phyloP scores from a whole-genome alignment of 1,140 invertebrate genomes.

The Hyles euphorbiae region DNA sequence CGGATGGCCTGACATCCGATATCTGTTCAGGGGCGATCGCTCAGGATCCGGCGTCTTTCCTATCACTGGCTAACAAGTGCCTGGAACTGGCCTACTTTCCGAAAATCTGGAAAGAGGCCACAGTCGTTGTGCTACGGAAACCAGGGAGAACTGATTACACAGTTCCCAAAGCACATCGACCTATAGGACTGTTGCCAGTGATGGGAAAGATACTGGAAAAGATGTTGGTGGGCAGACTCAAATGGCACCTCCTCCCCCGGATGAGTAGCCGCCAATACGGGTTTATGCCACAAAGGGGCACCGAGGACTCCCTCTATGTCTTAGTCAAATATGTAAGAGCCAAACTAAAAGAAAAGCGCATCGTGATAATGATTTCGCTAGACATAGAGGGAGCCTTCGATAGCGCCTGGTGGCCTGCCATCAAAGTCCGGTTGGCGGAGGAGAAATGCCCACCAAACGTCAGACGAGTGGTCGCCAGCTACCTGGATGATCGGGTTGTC shows the following conservation, averaged over 20 bases:
- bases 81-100: conserved; percentile 9
- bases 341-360: conserved; percentile 2
- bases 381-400: too few relatives aligned
- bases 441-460: conserved; percentile 1
- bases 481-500: conserved; percentile 2
- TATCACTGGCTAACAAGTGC: conserved; percentile 7
- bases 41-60: background rate
- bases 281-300: conserved; percentile 18
- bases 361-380: too few relatives aligned
- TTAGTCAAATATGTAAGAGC: conserved; percentile 6
- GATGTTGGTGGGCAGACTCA: conserved; percentile 16
- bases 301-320: conserved; percentile 25
- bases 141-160: conserved; percentile 14
- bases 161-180: conserved; percentile 14
- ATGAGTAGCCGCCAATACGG: conserved; percentile 18
- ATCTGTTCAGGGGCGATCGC: conserved; percentile 2
- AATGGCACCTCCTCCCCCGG: conserved; percentile 7
- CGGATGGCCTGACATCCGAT: conserved; percentile 13
- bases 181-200: conserved; percentile 19
- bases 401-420: conserved; percentile 10
- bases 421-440: conserved; percentile 1
- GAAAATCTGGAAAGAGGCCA: conserved; percentile 15
- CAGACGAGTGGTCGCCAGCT: conserved; percentile 4
- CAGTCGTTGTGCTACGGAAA: conserved; percentile 14
- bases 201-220: conserved; percentile 22